Conservation (phyloP, 2,113 vertebrate species). For the Athene noctua region DNA sequence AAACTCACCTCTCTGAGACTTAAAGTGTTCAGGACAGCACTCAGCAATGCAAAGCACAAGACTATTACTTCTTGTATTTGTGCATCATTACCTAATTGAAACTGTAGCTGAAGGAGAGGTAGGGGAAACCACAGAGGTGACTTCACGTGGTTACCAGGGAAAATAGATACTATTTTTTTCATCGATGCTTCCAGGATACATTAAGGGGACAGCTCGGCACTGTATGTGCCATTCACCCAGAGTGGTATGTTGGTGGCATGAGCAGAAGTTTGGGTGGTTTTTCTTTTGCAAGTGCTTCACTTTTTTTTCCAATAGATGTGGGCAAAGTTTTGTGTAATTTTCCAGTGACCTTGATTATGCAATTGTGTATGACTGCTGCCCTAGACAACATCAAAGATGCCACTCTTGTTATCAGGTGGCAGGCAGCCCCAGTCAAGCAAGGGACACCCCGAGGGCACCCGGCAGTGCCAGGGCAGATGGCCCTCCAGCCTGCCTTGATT, state of each 20-base stretch:
- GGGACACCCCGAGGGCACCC: not conserved
- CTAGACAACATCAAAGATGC: slow-evolving; percentile 47
- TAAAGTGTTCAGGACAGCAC: not conserved
- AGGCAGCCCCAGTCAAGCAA: not conserved
- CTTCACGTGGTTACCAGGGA: not conserved
- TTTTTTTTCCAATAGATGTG: slow-evolving; percentile 10
- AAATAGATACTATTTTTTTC: not conserved
- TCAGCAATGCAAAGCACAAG: not conserved
- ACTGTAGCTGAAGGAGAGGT: not conserved
- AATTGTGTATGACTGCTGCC: slow-evolving; percentile 46
- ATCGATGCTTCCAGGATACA: not conserved
- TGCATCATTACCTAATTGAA: not conserved
- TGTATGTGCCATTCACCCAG: not conserved
- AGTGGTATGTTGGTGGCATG: not conserved
- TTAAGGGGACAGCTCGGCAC: not conserved
- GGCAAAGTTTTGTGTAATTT: slow-evolving; percentile 71
- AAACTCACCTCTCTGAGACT: not conserved
- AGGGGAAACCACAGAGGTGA: not conserved
- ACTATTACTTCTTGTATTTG: not conserved
- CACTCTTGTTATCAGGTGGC: slow-evolving; percentile 1
- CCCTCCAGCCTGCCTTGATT: not conserved
- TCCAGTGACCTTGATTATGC: slow-evolving; percentile 67
- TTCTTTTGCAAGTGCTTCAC: not conserved
- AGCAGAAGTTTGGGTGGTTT: not conserved
- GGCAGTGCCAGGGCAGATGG: not conserved